A percentile compares a stretch with the other conserved stretches of the same genome.
These are phyloP conservation scores for Passerculus sandwichensis DNA, from an alignment of 2,797 vertebrate genomes.

Conservation along the genomic window DNA sequence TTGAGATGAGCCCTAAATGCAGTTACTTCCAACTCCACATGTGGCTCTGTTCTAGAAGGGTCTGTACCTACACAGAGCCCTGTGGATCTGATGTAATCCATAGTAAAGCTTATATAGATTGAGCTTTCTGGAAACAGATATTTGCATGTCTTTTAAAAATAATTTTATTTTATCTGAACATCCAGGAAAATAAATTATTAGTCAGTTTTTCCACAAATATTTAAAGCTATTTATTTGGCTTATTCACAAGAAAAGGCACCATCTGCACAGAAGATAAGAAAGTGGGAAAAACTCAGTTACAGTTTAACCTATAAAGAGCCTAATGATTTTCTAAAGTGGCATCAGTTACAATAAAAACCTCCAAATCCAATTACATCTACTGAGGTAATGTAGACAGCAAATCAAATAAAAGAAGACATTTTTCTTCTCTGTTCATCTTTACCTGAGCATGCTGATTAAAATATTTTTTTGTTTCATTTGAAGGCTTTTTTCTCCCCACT, in stretches of 20 bases:
- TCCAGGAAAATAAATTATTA: neutral
- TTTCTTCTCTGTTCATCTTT: neutral
- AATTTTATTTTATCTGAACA: neutral
- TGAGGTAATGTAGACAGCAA: neutral
- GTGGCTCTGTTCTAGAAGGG: neutral
- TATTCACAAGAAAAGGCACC: neutral
- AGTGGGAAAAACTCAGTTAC: neutral
- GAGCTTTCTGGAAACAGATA: neutral
- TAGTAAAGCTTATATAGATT: neutral
- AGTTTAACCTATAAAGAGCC: neutral
- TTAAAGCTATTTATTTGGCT: neutral
- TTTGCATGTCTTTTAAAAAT: neutral
- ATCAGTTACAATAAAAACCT: neutral
- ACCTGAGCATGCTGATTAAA: neutral
- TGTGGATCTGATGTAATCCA: neutral
- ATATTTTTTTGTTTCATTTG: neutral
- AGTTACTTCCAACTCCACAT: neutral
- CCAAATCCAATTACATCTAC: neutral
- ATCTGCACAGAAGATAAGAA: neutral
- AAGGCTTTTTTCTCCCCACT: neutral
- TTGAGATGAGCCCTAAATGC: neutral
- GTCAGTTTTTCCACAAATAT: neutral
- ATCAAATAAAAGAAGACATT: neutral
- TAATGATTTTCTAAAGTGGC: neutral
- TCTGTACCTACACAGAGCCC: fast-evolving